phyloP scores from a whole-genome alignment of 2,113 vertebrate species.

The Peromyscus polionotus region DNA sequence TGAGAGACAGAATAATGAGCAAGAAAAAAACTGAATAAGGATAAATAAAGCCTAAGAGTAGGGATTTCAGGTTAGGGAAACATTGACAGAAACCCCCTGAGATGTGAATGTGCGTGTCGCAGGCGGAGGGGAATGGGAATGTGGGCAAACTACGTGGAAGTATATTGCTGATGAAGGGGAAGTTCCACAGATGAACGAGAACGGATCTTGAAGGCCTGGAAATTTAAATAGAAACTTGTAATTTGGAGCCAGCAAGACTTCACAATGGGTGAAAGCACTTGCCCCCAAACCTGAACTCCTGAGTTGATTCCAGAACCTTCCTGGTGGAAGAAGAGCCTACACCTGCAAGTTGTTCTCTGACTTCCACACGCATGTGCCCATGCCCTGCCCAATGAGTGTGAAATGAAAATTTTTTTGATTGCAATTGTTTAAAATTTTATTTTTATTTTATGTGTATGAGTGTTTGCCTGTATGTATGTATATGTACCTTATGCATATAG shows the following conservation, averaged over 20 bases:
- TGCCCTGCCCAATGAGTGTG: neutral
- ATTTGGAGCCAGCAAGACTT: neutral
- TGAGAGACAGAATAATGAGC: neutral
- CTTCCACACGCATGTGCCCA: neutral
- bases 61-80: slow-evolving; percentile 7
- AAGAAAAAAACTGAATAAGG: slow-evolving; percentile 15
- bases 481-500: neutral
- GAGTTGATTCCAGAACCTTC: neutral
- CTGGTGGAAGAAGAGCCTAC: neutral
- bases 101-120: neutral
- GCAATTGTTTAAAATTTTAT: neutral
- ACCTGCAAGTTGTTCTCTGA: neutral
- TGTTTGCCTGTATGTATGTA: neutral
- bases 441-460: neutral
- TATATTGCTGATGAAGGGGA: neutral
- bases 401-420: neutral
- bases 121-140: neutral
- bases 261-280: neutral
- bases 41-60: slow-evolving; percentile 3
- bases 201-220: neutral
- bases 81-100: slow-evolving; percentile 4
- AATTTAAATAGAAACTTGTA: slow-evolving; percentile 7
- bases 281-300: neutral
- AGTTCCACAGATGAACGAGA: neutral
- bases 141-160: neutral